Evolutionary conservation across 2,113 vertebrate species (phyloP), one percentile per base, ranked within the genome.

Genomic region (Aptenodytes patagonicus): DNA sequence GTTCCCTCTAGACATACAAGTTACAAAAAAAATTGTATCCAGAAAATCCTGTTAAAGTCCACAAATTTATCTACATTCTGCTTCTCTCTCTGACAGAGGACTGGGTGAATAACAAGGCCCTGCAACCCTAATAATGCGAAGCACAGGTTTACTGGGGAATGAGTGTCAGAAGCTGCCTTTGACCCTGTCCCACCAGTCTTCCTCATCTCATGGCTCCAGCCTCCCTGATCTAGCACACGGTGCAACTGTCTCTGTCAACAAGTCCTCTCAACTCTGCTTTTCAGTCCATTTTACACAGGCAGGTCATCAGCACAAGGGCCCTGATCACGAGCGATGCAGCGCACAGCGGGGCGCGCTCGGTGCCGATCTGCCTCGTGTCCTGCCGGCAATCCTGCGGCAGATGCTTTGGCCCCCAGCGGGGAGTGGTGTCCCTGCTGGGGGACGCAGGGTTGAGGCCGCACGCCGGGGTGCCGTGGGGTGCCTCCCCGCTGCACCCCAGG

Each of bases 391-490:
- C 64, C 51, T 1, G 1, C 0, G 1, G 60, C 66, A 24, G 60
- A 61, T 5, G 47, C 77, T 36, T 15, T 4, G 2, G 71, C 38
- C 10, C 25, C 25, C 42, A 1, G 5, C 3, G 5, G 29, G 55
- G 36, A 55, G 26, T 2, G 6, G 7, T 1, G 24, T n/a, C 52
- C 66, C 52, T 17, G 20, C 72, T 38, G 62, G 72, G 54, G 38
- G 18, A 38, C 3, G 2, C 36, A 16, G 36, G 22, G 36, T 25
- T 32, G 57, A 44, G 61, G 34, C 26, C 2, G 1, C 58, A 19
- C 0, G 0, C 47, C 24, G 4, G 25, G 60, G 36, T 3, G 17
- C 42, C 38, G 5, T 0, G 42, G n/a, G 69, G 52, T 36, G 22
- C 47, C 55, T 49, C 34, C 42, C 36, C 7, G 3, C 42, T 32